Evolutionary conservation across 2,797 vertebrate genomes (phyloP), one percentile per base, ranked within the genome.

Genomic region (Neoniphon sammara): DNA sequence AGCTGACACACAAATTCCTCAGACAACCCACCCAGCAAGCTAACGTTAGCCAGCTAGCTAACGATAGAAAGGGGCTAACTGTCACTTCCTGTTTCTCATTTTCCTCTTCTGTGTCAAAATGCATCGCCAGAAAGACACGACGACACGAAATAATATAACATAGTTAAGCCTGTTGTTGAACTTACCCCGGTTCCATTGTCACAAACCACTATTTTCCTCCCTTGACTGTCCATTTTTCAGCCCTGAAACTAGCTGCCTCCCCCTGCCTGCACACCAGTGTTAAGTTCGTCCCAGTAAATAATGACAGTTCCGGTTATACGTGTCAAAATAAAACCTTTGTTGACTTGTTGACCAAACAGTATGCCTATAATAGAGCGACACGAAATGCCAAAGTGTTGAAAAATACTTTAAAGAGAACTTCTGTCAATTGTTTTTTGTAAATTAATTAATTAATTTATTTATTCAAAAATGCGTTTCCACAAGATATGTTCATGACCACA

Each of bases 111-210:
- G 15, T 18, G 23, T 64, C 53, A 78, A 83, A 75, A 25, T 54
- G 39, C 53, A 10, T 23, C 52, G 4, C 25, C 7, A 44, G 6
- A 49, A 58, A 55, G 12, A 21, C 23, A 11, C 0, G 23, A 59
- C 36, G 44, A 34, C 25, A 9, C 62, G 14, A 25, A 3, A 20
- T 0, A 6, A 20, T 20, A 42, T 21, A 11, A 17, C 1, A 68
- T 56, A 61, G 66, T 47, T 49, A n/a, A n/a, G 50, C 60, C 70
- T 0, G 0, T 70, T 62, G 31, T 82, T 68, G 69, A 74, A 88
- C 96, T 93, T 77, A 96, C 96, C 95, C 96, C 96, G 18, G 96
- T 97, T 72, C 96, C 96, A 80, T 97, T 97, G 94, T 96, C 96
- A 89, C 96, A 97, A 85, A 96, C 96, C 81, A 97, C 96, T 83